Percentiles rank a stretch among this genome's conserved stretches.
These are phyloP conservation scores for Trichacis sp. DNA, from an alignment of 2,888 invertebrate genomes.

Conservation along the genomic window DNA sequence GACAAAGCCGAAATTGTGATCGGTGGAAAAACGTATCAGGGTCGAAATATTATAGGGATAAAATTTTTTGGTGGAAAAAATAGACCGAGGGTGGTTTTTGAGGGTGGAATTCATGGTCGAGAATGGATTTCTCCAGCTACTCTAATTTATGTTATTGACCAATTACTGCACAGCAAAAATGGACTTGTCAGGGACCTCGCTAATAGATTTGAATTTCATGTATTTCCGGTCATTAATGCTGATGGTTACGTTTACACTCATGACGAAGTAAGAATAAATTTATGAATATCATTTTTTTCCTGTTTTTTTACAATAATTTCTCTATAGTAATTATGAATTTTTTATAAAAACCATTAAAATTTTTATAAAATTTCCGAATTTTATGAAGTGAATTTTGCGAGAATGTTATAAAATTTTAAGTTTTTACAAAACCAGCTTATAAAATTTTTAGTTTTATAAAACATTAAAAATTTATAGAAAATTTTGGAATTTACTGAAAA, in stretches of 20 bases:
- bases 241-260: too few relatives aligned
- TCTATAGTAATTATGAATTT: too few relatives aligned
- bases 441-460: too few relatives aligned
- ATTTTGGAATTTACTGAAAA: too few relatives aligned
- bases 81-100: slow-evolving; percentile 74
- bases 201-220: slow-evolving; percentile 78
- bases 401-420: too few relatives aligned
- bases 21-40: slow-evolving; percentile 71
- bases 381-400: too few relatives aligned
- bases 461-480: too few relatives aligned
- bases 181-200: slow-evolving; percentile 70
- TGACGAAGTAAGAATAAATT: neutral
- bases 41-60: slow-evolving; percentile 74
- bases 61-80: slow-evolving; percentile 70
- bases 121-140: slow-evolving; percentile 82
- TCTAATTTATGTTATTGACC: slow-evolving; percentile 74
- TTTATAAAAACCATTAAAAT: too few relatives aligned
- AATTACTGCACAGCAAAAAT: slow-evolving; percentile 73
- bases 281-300: too few relatives aligned
- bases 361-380: too few relatives aligned
- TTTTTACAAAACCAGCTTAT: too few relatives aligned
- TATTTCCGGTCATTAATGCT: slow-evolving; percentile 80
- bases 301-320: too few relatives aligned
- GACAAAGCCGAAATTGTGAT: slow-evolving; percentile 70
- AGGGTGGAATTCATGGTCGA: slow-evolving; percentile 77